A percentile compares a stretch with the other conserved stretches of the same genome.
Evolutionary conservation across 2,113 vertebrate genomes (phyloP).

Genomic region (Coptodon bakossiorum): DNA sequence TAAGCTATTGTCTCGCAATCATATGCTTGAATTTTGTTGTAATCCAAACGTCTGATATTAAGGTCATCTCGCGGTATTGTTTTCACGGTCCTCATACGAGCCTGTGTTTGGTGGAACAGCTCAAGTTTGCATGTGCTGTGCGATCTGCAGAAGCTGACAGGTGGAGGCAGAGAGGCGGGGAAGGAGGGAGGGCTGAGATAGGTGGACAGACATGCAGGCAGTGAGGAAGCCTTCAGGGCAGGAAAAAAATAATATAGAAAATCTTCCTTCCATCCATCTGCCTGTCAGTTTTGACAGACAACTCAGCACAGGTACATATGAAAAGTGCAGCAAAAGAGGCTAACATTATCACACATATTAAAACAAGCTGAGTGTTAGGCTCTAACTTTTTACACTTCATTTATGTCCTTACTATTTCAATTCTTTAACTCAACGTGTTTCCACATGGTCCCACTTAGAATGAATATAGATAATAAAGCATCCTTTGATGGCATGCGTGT

Average conservation of each 20-base stretch:
- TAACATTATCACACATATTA: neutral
- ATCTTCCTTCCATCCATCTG: slow-evolving; percentile 4
- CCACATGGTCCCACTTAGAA: neutral
- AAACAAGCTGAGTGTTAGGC: neutral
- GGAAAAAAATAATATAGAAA: neutral
- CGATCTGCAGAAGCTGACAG: neutral
- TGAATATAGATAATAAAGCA: neutral
- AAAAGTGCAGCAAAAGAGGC: neutral
- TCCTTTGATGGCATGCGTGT: neutral
- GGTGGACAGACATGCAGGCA: neutral
- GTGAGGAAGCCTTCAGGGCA: neutral
- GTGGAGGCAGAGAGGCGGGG: neutral
- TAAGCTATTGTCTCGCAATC: neutral
- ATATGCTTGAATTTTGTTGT: neutral
- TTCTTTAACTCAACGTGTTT: neutral
- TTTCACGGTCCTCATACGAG: neutral
- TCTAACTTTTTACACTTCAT: neutral
- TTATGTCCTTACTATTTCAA: neutral
- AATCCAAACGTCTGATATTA: neutral
- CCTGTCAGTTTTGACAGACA: slow-evolving; percentile 17
- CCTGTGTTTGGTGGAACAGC: neutral
- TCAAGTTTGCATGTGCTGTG: neutral
- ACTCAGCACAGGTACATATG: neutral
- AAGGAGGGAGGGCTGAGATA: neutral
- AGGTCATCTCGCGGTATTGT: neutral